Evolutionary conservation across 2,113 vertebrate genomes (phyloP), one percentile per base, ranked within the genome.

Genomic region (Puffinus mauretanicus): DNA sequence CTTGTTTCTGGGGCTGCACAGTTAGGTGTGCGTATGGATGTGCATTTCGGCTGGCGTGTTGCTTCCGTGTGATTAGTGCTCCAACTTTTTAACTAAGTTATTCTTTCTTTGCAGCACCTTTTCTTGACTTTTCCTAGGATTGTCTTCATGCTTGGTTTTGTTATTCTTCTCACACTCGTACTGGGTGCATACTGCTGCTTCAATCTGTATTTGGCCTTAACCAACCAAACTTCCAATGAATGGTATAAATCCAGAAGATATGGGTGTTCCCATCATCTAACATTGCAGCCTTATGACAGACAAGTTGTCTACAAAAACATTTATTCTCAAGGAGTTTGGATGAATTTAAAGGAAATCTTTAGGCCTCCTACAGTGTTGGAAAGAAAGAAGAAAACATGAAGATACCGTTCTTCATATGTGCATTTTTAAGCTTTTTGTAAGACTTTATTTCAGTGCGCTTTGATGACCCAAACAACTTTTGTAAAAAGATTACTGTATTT

Each of bases 51-150:
- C n/a, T 18, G 38, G 27, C 1, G 0, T 8, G 15, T 11, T 49
- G 51, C 38, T 36, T 65, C 52, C 20, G 0, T 1, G 30, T 29
- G 13, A 44, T 52, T 40, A n/a, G 9, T 22, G 34, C 32, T 86
- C 42, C 69, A 5, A 0, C 11, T n/a, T 54, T 66, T 32, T 32
- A 34, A 86, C 51, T 29, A 54, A 93, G 1, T 9, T 16, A 1
- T 75, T 61, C 57, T 96, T 36, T 94, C 73, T 88, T 88, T 93
- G 55, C 96, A 99, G 99, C 98, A 99, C 94, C 98, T 99, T 69
- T 99, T 99, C 97, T 77, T 99, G 98, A 98, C 98, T 22, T 99
- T 99, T 57, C 99, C 99, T 1, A 97, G 99, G 94, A 98, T 99
- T 16, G 92, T 99, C 96, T 99, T 99, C 98, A 98, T 99, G 98